These are phyloP conservation scores for Aspidapion aeneum DNA, from an alignment of 2,888 invertebrate genomes.

Conservation along the genomic window DNA sequence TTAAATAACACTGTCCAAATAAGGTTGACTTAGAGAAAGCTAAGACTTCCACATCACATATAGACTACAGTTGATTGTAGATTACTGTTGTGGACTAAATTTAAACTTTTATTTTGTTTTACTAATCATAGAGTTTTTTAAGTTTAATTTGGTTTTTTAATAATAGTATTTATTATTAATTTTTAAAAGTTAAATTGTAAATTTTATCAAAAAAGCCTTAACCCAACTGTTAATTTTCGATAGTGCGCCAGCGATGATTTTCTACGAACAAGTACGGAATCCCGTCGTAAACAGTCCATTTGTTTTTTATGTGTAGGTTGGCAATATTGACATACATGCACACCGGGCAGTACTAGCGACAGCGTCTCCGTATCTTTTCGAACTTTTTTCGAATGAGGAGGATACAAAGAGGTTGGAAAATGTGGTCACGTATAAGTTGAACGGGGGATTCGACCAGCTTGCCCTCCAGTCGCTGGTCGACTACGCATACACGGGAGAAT, in stretches of 20 bases:
- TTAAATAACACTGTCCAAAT: no score
- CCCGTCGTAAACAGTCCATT: conserved; percentile 13
- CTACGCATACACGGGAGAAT: conserved; percentile 77
- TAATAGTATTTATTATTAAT: no score
- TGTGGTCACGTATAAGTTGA: conserved; percentile 58
- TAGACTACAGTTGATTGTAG: no score
- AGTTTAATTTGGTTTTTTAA: no score
- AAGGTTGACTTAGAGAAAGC: no score
- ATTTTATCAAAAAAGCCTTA: no score
- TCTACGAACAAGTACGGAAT: not conserved
- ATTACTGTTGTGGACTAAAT: no score
- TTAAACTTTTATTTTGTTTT: no score
- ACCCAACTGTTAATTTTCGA: no score
- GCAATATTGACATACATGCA: conserved; percentile 66
- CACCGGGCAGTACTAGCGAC: conserved; percentile 80
- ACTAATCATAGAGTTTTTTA: no score
- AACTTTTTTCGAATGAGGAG: conserved; percentile 62
- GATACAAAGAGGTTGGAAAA: conserved; percentile 49
- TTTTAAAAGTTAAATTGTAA: no score
- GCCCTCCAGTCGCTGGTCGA: conserved; percentile 74
- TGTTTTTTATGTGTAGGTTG: conserved; percentile 51
- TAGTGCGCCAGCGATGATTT: not conserved
- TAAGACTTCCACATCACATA: no score
- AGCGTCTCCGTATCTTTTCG: conserved; percentile 72
- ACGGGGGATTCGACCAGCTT: conserved; percentile 60